Evolutionary conservation across 2,797 vertebrate species (phyloP), one percentile per base, ranked within the genome.

Genomic region (Ciconia nigra): DNA sequence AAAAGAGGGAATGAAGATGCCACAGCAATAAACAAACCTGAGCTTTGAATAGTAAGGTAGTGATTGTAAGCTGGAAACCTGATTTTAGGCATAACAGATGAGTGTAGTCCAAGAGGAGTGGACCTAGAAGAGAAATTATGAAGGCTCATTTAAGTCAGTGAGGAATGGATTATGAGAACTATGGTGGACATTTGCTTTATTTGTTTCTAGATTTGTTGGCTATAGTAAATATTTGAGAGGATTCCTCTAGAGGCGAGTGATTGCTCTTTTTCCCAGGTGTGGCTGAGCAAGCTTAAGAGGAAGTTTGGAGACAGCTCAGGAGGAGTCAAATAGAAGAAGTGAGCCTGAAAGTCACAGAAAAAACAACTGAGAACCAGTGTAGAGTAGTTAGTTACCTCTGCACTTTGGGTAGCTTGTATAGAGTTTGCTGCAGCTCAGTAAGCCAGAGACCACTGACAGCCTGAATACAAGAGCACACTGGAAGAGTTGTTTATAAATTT

Each of bases 161-260:
- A 85, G 5, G 19, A 85, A 78, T 7, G 5, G 22, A 51, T 58
- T 58, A 26, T 37, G 25, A 79, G 20, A 57, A 57, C 49, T 21
- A 12, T 37, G 52, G 52, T 66, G 28, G 15, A 26, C 1, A 37
- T 31, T 52, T 76, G 11, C 9, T 55, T 61, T 59, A 39, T 46
- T 83, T 69, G 21, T 70, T 26, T 74, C 26, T 47, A 15, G 31
- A 49, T 74, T 57, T 35, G 9, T 44, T 62, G 3, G 3, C 9
- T 61, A 8, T 5, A 66, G 39, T 28, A 57, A 79, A 62, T 49
- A 62, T 35, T 82, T 88, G 21, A 58, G 11, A 31, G 4, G 10
- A 54, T 85, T 67, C 13, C 29, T 62, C 58, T 15, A 67, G 26
- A 54, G 20, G 9, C 0, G 0, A 5, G 1, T 33, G 37, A 37